Evolutionary conservation across 92 coral and sea anemone genomes (phyloP).

Genomic region (Heteractis magnifica): DNA sequence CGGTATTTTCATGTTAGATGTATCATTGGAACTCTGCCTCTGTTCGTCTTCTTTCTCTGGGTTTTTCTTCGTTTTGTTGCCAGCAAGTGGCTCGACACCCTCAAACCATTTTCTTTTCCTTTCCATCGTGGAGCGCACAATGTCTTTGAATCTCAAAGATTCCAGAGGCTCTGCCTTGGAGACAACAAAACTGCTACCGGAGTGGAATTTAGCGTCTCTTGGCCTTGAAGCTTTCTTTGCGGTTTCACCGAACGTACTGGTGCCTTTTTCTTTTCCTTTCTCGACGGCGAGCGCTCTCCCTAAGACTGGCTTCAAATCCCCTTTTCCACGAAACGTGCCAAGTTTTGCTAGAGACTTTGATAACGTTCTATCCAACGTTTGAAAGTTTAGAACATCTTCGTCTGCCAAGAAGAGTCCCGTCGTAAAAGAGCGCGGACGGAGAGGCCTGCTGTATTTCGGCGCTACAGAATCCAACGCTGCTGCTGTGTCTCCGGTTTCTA

Average conservation of each 20-base stretch:
- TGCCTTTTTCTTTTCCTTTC: constrained; percentile 1
- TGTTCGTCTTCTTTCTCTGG: neutral
- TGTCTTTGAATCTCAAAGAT: constrained; percentile 20
- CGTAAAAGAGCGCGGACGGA: constrained; percentile 32
- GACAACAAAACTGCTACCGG: constrained; percentile 16
- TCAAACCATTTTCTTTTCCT: constrained; percentile 43
- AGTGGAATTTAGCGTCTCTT: neutral
- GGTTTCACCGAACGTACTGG: neutral
- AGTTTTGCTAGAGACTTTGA: constrained; percentile 8
- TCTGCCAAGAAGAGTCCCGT: constrained; percentile 5
- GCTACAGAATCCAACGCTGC: neutral
- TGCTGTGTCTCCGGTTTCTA: constrained; percentile 10
- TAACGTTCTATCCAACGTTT: constrained; percentile 22
- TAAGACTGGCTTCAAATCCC: constrained; percentile 10
- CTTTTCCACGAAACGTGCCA: constrained; percentile 4
- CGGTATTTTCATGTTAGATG: neutral
- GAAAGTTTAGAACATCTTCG: constrained; percentile 14
- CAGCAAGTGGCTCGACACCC: neutral
- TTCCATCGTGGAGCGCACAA: constrained; percentile 34
- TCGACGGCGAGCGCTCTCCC: neutral
- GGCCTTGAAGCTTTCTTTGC: neutral
- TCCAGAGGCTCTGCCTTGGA: constrained; percentile 23
- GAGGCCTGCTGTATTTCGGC: neutral
- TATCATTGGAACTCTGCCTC: neutral
- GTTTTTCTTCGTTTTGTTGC: neutral